These are phyloP conservation scores for Myotis planiceps DNA, from an alignment of 2,797 vertebrate species.

Conservation along the genomic window DNA sequence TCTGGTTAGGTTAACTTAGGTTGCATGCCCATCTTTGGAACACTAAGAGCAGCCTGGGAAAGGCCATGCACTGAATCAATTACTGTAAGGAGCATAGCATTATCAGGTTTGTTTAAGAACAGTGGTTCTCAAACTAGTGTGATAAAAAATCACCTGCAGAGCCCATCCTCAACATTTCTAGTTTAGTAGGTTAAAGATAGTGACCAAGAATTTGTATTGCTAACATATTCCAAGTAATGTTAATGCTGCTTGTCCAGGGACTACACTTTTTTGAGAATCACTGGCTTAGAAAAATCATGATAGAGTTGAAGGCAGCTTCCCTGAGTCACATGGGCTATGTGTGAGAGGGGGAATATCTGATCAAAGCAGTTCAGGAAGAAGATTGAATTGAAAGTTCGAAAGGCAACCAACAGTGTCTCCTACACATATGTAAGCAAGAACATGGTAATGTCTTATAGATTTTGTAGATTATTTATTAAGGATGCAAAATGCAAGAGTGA, in stretches of 20 bases:
- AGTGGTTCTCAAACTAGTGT: background rate
- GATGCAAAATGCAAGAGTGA: background rate
- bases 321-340: background rate
- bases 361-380: background rate
- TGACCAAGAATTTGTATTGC: background rate
- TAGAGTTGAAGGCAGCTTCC: accelerated
- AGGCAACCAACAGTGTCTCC: background rate
- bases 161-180: background rate
- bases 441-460: background rate
- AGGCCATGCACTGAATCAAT: background rate
- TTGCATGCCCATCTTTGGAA: background rate
- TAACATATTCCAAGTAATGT: background rate
- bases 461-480: background rate
- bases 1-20: background rate
- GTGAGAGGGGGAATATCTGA: background rate
- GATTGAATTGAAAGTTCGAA: background rate
- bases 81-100: background rate
- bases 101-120: background rate
- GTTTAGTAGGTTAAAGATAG: background rate
- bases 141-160: background rate
- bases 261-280: background rate
- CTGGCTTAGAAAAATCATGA: background rate
- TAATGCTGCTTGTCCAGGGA: background rate
- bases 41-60: background rate
- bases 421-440: background rate